phyloP scores from a whole-genome alignment of 2,797 vertebrate species.

The Cirrhinus mrigala region DNA sequence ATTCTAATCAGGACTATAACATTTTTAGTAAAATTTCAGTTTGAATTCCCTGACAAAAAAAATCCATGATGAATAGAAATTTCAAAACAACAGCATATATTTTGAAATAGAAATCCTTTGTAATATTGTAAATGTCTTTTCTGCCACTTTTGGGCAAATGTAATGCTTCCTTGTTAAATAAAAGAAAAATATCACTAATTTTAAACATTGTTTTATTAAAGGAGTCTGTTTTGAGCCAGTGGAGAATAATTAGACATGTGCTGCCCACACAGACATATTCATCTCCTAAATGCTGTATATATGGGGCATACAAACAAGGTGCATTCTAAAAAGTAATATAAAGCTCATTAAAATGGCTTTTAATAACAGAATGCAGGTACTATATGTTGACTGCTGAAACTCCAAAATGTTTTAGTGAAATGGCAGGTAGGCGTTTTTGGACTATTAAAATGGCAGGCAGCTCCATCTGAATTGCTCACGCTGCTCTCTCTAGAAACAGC shows the following conservation, averaged over 20 bases:
- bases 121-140: background rate
- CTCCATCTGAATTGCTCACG: constrained; percentile 3
- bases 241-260: background rate
- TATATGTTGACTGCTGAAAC: background rate
- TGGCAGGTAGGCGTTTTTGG: constrained; percentile 13
- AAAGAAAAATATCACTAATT: background rate
- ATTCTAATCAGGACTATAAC: too few relatives aligned
- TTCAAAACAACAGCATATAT: background rate
- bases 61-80: too few relatives aligned
- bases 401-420: background rate
- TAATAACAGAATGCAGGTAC: background rate
- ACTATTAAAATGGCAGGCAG: constrained; percentile 2
- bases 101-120: background rate
- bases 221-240: background rate
- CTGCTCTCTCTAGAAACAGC: background rate
- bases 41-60: too few relatives aligned
- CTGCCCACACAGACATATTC: background rate
- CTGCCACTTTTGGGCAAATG: background rate
- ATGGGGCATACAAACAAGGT: background rate
- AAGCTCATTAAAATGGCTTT: background rate
- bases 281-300: constrained; percentile 2
- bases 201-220: background rate
- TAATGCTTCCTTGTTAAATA: background rate
- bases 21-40: too few relatives aligned
- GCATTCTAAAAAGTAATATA: background rate